Evolutionary conservation across 30 jellyfish, hydroid and myxozoan species (phyloP).

Genomic region (Mastigias papua): DNA sequence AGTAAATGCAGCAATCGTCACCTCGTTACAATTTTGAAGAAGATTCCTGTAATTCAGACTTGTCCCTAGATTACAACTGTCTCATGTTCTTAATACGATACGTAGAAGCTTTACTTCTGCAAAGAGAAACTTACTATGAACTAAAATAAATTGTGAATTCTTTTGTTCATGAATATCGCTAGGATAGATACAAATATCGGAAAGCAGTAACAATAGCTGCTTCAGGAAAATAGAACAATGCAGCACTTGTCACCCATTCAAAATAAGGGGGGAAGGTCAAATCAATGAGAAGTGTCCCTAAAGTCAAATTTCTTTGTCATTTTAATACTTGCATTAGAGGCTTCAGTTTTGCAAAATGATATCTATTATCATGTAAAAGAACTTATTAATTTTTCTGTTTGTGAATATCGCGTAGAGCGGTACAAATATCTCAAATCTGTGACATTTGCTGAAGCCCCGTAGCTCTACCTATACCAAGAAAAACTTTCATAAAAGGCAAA

Average conservation of each 20-base stretch:
- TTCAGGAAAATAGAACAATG: neutral
- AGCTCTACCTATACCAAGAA: neutral
- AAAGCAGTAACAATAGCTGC: conserved; percentile 8
- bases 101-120: neutral
- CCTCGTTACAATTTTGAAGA: neutral
- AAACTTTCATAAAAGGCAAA: conserved; percentile 11
- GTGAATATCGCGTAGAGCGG: conserved; percentile 16
- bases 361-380: neutral
- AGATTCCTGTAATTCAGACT: neutral
- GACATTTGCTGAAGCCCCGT: conserved; percentile 15
- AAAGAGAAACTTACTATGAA: neutral
- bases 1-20: neutral
- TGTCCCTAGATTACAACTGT: neutral
- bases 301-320: neutral
- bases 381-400: neutral
- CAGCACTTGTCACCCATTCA: conserved; percentile 13
- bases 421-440: conserved; percentile 15
- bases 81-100: neutral
- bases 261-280: neutral
- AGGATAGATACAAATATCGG: neutral
- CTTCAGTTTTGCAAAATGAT: neutral
- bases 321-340: neutral
- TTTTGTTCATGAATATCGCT: neutral
- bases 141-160: neutral
- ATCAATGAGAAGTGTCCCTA: neutral